Evolutionary conservation across 2,797 vertebrate genomes (phyloP), one percentile per base, ranked within the genome.

Genomic region (Nothura maculosa): DNA sequence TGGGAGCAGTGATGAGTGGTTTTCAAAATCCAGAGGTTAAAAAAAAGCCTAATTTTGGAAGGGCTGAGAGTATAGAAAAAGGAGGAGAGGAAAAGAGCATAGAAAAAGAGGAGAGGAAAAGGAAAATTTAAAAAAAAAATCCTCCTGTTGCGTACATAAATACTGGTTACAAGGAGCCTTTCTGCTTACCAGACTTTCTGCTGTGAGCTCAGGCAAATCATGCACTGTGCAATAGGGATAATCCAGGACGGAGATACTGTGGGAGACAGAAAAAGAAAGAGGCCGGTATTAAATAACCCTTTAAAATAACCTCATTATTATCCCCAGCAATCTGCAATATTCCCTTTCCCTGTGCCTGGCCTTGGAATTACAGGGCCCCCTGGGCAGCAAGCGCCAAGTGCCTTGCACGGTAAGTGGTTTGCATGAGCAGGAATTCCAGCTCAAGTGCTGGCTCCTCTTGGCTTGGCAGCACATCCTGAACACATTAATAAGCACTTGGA

Each of bases 161-260:
- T 50, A 40, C 18, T 34, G 38, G 15, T 70, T 90, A 86, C 66
- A 78, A 87, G 85, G 75, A 5, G 38, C 54, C 58, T 79, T n/a
- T 21, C 38, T 47, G 96, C 98, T 98, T 98, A 99, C 99, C 98
- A 99, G 97, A 94, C 99, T 99, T 96, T 99, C 99, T 0, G 99
- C 99, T 3, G 98, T 99, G 77, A 99, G 99, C 96, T 99, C 99
- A 0, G 99, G 99, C 97, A 99, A 96, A 94, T 99, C 99, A 32
- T 98, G 98, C 91, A 99, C 98, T 6, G 98, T 99, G 67, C 98
- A 99, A 69, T 98, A 98, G 0, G 99, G 99, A 70, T 99, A 99
- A 97, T 99, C 99, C 98, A 99, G 98, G 67, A 98, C 98, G 0
- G 98, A 98, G 88, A 99, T 99, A 92, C 99, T 99, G 96, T 40